A percentile compares a stretch with the other conserved stretches of the same genome.
Evolutionary conservation across 2,888 invertebrate genomes (phyloP).

Genomic region (Oegoconia quadripuncta): DNA sequence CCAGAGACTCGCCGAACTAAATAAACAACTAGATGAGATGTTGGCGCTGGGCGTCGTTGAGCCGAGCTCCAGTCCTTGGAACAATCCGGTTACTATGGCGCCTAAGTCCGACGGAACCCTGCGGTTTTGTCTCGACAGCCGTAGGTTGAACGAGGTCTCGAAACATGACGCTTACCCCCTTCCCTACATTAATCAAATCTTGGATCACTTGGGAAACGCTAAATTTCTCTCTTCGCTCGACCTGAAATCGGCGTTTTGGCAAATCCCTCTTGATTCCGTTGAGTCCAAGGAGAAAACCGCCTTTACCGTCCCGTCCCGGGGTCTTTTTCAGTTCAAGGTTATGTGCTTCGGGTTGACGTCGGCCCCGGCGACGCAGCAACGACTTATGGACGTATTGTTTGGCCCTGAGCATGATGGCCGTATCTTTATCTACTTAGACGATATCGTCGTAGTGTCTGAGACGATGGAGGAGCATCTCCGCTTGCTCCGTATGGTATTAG

Average conservation of each 20-base stretch:
- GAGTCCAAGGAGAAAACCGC: conserved; percentile 4
- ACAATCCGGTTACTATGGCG: background rate
- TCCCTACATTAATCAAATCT: conserved; percentile 18
- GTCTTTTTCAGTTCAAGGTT: conserved; percentile 9
- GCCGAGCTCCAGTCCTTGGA: conserved; percentile 4
- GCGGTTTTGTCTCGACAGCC: conserved; percentile 4
- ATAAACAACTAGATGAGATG: conserved; percentile 15
- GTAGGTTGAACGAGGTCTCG: conserved; percentile 1
- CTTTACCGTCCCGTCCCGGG: background rate
- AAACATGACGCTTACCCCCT: conserved; percentile 7
- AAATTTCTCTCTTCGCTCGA: conserved; percentile 10
- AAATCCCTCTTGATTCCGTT: conserved; percentile 6
- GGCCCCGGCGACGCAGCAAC: conserved; percentile 17
- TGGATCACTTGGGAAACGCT: conserved; percentile 11
- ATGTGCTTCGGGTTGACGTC: conserved; percentile 20
- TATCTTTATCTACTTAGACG: conserved; percentile 24
- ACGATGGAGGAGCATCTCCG: conserved; percentile 24
- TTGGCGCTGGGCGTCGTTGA: background rate
- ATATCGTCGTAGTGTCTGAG: conserved; percentile 19
- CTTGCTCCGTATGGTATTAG: conserved; percentile 16
- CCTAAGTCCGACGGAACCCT: background rate
- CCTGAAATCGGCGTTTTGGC: conserved; percentile 13
- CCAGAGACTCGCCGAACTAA: conserved; percentile 17
- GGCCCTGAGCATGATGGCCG: conserved; percentile 20
- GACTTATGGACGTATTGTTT: conserved; percentile 1